These are phyloP conservation scores for Parazoanthus swiftii DNA, from an alignment of 92 coral and sea anemone species.

Conservation along the genomic window DNA sequence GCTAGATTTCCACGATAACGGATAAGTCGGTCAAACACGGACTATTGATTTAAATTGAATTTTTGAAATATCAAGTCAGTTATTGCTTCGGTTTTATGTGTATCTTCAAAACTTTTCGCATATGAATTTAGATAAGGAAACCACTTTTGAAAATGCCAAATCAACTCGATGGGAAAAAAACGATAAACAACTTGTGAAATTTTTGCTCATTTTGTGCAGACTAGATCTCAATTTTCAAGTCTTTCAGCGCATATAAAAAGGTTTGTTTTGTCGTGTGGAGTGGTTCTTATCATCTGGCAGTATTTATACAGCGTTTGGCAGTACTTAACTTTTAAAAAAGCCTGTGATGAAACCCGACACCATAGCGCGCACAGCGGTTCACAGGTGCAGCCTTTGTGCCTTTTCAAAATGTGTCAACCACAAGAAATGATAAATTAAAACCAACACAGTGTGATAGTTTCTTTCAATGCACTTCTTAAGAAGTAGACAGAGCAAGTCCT, in stretches of 20 bases:
- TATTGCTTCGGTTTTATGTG: too few species aligned
- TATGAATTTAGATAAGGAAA: too few species aligned
- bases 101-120: too few species aligned
- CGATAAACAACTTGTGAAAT: too few species aligned
- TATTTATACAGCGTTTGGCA: neutral
- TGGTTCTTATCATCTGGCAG: neutral
- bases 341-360: neutral
- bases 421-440: neutral
- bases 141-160: too few species aligned
- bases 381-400: neutral
- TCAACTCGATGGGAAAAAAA: too few species aligned
- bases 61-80: too few species aligned
- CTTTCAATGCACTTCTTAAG: neutral
- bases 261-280: constrained; percentile 3
- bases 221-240: neutral
- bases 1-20: too few species aligned
- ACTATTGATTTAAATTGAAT: too few species aligned
- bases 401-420: neutral
- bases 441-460: neutral
- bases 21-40: too few species aligned
- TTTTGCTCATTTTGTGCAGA: too few species aligned
- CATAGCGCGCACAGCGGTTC: neutral
- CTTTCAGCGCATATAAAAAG: neutral
- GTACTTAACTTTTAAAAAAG: neutral
- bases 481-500: neutral